A percentile compares a stretch with the other conserved stretches of the same genome.
Conservation (phyloP, 2,797 vertebrate species). For the Atherinosoma microstoma region DNA sequence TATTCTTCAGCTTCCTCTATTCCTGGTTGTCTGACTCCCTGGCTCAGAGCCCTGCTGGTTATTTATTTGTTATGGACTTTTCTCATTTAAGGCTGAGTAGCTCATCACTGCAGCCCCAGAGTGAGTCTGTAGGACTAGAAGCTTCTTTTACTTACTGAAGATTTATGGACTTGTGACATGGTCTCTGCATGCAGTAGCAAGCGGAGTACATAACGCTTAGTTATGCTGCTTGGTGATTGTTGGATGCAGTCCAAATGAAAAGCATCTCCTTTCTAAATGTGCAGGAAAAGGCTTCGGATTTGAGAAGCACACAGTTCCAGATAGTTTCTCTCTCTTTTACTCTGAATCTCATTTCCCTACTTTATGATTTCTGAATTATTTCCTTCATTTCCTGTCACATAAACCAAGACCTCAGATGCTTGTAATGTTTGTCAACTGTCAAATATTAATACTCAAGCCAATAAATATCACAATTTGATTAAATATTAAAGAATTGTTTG, state of each 20-base stretch:
- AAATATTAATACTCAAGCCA: conserved; percentile 30
- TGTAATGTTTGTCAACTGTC: conserved; percentile 36
- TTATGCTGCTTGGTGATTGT: conserved; percentile 5
- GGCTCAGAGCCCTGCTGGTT: conserved; percentile 57
- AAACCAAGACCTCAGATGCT: background rate
- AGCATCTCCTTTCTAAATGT: background rate
- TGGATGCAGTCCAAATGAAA: conserved; percentile 28
- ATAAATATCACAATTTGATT: conserved; percentile 55
- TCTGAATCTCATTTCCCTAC: background rate
- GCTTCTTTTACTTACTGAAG: conserved; percentile 45
- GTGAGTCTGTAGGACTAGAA: conserved; percentile 49
- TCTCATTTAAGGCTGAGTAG: conserved; percentile 75
- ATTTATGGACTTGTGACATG: conserved; percentile 74
- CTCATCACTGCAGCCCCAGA: conserved; percentile 70
- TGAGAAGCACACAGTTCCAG: background rate
- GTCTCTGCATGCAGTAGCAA: conserved; percentile 25
- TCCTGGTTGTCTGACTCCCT: conserved; percentile 36
- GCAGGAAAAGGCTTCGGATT: background rate
- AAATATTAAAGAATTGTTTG: conserved; percentile 52
- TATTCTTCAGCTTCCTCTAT: conserved; percentile 9
- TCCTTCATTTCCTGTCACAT: background rate
- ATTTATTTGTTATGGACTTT: conserved; percentile 78
- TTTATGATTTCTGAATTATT: background rate
- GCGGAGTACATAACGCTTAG: conserved; percentile 16
- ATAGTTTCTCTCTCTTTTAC: background rate